These are phyloP conservation scores for Malurus splendens DNA, from an alignment of 2,797 vertebrate genomes.

Conservation along the genomic window DNA sequence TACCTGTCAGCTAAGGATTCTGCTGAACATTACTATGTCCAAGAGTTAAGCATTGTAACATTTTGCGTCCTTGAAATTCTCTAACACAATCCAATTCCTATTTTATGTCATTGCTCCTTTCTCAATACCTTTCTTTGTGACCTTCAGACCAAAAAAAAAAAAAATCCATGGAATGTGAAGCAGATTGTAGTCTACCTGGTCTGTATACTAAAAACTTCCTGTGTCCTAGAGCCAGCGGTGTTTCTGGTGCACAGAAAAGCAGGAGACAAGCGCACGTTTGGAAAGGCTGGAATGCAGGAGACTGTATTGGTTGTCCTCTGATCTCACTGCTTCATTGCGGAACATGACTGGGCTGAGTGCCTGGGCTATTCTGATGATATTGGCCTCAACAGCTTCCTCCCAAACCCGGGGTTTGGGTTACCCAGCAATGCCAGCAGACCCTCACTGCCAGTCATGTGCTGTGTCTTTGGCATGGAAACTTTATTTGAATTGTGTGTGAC, in stretches of 20 bases:
- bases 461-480: background rate
- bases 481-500: background rate
- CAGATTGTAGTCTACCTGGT: background rate
- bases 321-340: background rate
- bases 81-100: background rate
- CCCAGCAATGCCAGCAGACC: background rate
- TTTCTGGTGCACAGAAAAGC: background rate
- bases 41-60: background rate
- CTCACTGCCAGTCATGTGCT: background rate
- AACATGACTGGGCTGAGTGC: background rate
- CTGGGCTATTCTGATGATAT: background rate
- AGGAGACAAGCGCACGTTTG: background rate
- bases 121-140: background rate
- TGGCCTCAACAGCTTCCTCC: constrained; percentile 19
- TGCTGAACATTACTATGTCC: background rate
- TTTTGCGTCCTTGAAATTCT: background rate
- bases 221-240: background rate
- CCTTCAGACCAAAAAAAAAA: background rate
- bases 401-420: background rate
- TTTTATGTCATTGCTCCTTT: background rate
- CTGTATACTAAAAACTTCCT: background rate
- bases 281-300: background rate
- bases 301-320: background rate
- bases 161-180: background rate
- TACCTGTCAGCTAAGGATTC: background rate